Evolutionary conservation across 1,140 invertebrate species (phyloP), one percentile per base, ranked within the genome.

Genomic region (Saccostrea glomerata): DNA sequence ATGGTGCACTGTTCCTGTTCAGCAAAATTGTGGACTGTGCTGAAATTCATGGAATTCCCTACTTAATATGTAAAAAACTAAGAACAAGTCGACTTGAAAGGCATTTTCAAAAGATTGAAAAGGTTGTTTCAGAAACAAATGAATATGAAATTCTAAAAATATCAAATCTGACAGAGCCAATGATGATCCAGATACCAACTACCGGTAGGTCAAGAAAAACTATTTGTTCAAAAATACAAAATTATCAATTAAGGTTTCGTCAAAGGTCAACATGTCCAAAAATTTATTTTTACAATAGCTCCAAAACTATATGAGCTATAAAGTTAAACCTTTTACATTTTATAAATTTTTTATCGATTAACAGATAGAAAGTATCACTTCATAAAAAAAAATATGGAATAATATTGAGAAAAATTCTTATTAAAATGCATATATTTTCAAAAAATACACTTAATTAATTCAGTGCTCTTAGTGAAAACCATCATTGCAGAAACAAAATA

Each of bases 91-190:
- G 23, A 11, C 82, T 86, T 70, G 86, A 86, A 12, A 60, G 86
- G 30, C 86, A 87, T 63, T 87, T 82, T 60, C 77, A 87, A 82
- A 11, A 54, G 17, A 82, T 82, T 87, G n/a, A n/a, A n/a, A n/a
- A n/a, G n/a, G 77, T 23, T 1, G 77, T 87, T 25, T 5, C 4
- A 17, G 70, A 86, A 11, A 77, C 63, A 36, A 23, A 40, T 58
- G 23, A 86, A 3, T 86, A 20, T 86, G 86, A 86, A 85, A 36
- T 85, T 17, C n/a, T 66, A 20, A 85, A 85, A 66, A 66, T 85
- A 36, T 56, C 40, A 56, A 56, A 85, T 47, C 40, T 85, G 20
- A 11, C 40, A n/a, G 84, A 85, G 40, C 56, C 84, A 63, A 55
- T 66, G 17, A 17, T 36, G 12, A 36, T 85, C 25, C n/a, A 36